Percentiles rank a stretch among this genome's conserved stretches.
These are phyloP conservation scores for Chironomus tepperi DNA, from an alignment of 1,140 invertebrate species.

Conservation along the genomic window DNA sequence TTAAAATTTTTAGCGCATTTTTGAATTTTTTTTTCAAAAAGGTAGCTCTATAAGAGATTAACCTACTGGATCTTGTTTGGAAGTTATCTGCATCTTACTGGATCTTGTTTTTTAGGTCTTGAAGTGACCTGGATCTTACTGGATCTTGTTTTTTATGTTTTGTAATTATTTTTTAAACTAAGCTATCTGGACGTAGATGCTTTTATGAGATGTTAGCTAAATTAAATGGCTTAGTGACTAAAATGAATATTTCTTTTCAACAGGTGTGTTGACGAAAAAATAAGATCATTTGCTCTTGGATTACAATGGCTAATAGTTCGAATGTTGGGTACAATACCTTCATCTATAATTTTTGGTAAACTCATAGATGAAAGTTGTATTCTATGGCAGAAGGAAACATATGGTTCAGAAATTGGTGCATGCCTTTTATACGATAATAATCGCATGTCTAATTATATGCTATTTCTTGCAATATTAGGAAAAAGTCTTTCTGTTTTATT, in stretches of 20 bases:
- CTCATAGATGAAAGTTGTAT: constrained; percentile 76
- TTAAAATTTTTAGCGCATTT: too few species aligned
- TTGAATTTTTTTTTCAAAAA: too few species aligned
- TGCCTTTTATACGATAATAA: constrained; percentile 62
- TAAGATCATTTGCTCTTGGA: constrained; percentile 75
- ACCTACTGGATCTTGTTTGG: too few species aligned
- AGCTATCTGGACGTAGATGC: too few species aligned
- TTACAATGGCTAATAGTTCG: constrained; percentile 81
- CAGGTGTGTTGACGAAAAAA: constrained; percentile 72
- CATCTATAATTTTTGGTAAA: constrained; percentile 74
- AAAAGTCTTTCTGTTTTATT: constrained; percentile 55
- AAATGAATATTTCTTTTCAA: background rate
- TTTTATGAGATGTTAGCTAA: too few species aligned
- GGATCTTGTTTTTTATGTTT: too few species aligned
- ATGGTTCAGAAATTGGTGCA: constrained; percentile 46
- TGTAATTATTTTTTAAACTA: too few species aligned
- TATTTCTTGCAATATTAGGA: constrained; percentile 51
- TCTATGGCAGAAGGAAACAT: constrained; percentile 59
- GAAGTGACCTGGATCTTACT: too few species aligned
- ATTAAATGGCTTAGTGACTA: too few species aligned
- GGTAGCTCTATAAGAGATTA: too few species aligned
- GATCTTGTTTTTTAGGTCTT: too few species aligned
- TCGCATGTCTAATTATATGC: constrained; percentile 64
- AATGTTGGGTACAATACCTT: constrained; percentile 72
- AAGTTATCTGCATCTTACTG: too few species aligned